Base-by-base conservation (phyloP, 2,797 vertebrate genomes). In the Chaetodon trifasciatus region DNA sequence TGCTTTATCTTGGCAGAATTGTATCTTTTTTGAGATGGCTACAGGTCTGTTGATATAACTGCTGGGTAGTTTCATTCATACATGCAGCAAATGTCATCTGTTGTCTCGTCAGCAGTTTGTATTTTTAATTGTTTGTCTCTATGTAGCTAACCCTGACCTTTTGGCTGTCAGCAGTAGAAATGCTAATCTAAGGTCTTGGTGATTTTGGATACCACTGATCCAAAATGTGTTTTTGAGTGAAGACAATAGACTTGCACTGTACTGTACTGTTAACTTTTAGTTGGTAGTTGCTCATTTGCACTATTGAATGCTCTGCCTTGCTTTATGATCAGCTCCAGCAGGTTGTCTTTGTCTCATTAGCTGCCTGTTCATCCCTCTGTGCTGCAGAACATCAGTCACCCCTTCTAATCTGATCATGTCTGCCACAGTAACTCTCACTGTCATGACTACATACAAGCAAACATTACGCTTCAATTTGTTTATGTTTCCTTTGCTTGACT, bases 351-450 rank as follows among this genome's bases (percentile, higher is more conserved):
- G 58, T 82, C 64, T 67, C 55, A n/a, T 78, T 70, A 80, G 23
- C 67, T 50, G 56, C 37, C 44, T 12, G 60, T 60, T 78, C 56
- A 28, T 49, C 13, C 28, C 28, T 46, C n/a, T 35, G 74, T 76
- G 76, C 72, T 74, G 67, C 70, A 70, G 58, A 73, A 69, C 74
- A 61, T 64, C 78, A 64, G 32, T 78, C 73, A 7, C 46, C 28
- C 47, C 9, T 9, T 67, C 52, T 82, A 32, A 82, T 86, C 83
- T 70, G 80, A 85, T 88, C 6, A 74, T 17, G 24, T 64, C 55
- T 68, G 55, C 65, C 64, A 68, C 70, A 70, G 64, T 82, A 40
- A 61, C 84, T 47, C 50, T 70, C 55, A 3, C 46, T 85, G 79
- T 81, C 83, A 70, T 1, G 67, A 82, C 47, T 46, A 56, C 80